Percentiles rank a stretch among this genome's conserved stretches.
Conservation (phyloP, 2,888 invertebrate genomes). For the Priocnemis perturbator region DNA sequence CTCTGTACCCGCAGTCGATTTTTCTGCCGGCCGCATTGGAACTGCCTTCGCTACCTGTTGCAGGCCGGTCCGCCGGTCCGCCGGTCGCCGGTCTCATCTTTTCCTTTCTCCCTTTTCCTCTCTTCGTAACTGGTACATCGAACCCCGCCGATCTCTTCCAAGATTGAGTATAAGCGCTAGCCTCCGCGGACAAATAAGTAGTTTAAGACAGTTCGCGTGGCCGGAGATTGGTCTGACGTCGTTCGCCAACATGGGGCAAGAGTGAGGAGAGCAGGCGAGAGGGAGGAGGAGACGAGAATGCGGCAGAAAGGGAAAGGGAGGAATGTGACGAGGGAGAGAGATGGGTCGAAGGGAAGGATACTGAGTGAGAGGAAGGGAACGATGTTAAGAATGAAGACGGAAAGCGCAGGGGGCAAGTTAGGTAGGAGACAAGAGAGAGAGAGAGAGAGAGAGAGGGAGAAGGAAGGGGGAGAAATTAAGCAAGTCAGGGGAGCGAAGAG, state of each 20-base stretch:
- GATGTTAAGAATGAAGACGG: too few species aligned
- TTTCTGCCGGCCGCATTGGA: too few species aligned
- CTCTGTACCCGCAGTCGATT: conserved; percentile 16
- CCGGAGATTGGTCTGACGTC: conserved; percentile 27
- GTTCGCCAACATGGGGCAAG: conserved; percentile 20
- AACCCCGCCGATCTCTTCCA: conserved; percentile 52
- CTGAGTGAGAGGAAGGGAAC: background rate
- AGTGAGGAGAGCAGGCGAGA: conserved; percentile 24
- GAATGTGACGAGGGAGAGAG: background rate
- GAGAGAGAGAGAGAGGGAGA: too few species aligned
- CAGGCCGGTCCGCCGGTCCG: too few species aligned
- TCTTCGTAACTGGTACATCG: conserved; percentile 38
- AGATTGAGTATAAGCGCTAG: conserved; percentile 55
- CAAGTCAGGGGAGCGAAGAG: too few species aligned
- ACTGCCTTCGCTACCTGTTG: too few species aligned
- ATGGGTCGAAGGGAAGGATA: too few species aligned
- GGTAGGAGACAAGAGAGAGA: too few species aligned
- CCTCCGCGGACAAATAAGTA: conserved; percentile 57
- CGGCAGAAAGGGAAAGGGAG: conserved; percentile 8
- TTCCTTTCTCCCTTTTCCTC: too few species aligned
- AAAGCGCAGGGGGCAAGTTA: too few species aligned
- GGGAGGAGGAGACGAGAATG: conserved; percentile 15
- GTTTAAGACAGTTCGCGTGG: conserved; percentile 61
- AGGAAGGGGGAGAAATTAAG: too few species aligned
- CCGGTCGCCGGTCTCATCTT: too few species aligned